phyloP scores from a whole-genome alignment of 2,113 vertebrate species.

The Lycaon pictus region DNA sequence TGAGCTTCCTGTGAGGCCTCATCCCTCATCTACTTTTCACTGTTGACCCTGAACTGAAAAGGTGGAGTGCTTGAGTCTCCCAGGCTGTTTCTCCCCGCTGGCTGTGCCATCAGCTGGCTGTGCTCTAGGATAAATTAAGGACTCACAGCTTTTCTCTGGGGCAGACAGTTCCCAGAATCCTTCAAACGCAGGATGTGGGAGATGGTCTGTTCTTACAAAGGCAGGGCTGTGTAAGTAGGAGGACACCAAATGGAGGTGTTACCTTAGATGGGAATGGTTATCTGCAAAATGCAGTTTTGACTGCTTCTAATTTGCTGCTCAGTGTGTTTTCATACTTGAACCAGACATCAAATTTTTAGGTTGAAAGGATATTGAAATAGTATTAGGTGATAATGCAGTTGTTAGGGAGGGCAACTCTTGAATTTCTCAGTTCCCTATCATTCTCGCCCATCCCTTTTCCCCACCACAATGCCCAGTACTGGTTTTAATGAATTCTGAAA shows the following conservation, averaged over 20 bases:
- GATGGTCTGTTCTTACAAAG: background rate
- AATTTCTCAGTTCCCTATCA: background rate
- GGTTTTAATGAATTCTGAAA: background rate
- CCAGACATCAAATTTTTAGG: background rate
- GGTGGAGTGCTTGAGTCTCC: background rate
- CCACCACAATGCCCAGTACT: background rate
- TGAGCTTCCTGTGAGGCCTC: background rate
- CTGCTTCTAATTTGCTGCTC: background rate
- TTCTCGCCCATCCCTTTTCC: background rate
- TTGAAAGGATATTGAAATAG: conserved; percentile 35
- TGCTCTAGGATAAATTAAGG: background rate
- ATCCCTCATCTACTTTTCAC: background rate
- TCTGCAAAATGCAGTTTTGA: conserved; percentile 18
- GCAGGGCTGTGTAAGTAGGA: background rate
- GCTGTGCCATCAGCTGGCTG: background rate
- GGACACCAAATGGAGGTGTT: background rate
- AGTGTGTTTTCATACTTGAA: background rate
- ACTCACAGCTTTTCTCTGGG: background rate
- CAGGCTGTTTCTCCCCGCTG: background rate
- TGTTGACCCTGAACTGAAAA: conserved; percentile 1
- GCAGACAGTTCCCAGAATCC: background rate
- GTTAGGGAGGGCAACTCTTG: background rate
- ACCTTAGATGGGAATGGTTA: background rate
- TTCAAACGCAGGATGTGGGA: background rate
- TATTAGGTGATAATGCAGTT: background rate